Evolutionary conservation across 2,888 invertebrate genomes (phyloP).

Genomic region (Pandemis corylana): DNA sequence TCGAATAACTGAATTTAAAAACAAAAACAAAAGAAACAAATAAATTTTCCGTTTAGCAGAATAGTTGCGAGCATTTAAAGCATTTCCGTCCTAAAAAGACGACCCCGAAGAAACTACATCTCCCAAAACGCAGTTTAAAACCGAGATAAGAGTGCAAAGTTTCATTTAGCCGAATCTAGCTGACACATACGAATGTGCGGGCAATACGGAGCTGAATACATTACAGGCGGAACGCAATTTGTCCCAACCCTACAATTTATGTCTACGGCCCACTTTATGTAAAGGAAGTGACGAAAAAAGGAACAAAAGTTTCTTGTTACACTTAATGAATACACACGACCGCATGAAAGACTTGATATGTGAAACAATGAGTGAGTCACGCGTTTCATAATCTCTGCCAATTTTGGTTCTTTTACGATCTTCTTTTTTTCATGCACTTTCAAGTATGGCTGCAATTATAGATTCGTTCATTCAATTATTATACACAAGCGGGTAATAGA

Average conservation of each 20-base stretch:
- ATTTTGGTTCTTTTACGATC: neutral
- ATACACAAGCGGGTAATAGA: too few species aligned
- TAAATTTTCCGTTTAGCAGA: slow-evolving; percentile 4
- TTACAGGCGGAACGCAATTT: slow-evolving; percentile 75
- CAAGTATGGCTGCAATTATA: neutral
- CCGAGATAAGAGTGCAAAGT: slow-evolving; percentile 69
- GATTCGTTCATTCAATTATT: too few species aligned
- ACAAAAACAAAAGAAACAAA: neutral
- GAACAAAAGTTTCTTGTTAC: slow-evolving; percentile 57
- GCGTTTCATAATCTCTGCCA: slow-evolving; percentile 16
- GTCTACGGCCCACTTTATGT: slow-evolving; percentile 72
- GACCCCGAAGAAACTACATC: slow-evolving; percentile 50
- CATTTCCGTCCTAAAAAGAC: neutral
- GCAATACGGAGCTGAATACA: slow-evolving; percentile 70
- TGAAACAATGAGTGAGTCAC: slow-evolving; percentile 44
- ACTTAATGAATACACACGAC: slow-evolving; percentile 55
- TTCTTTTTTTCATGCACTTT: neutral
- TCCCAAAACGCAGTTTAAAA: slow-evolving; percentile 70
- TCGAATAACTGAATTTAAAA: neutral
- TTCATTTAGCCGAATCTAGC: slow-evolving; percentile 70
- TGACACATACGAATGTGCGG: slow-evolving; percentile 64
- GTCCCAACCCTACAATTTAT: slow-evolving; percentile 77
- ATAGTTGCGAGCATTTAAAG: slow-evolving; percentile 9
- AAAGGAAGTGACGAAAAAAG: slow-evolving; percentile 66
- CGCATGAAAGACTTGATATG: slow-evolving; percentile 51